Evolutionary conservation across 2,888 invertebrate genomes (phyloP).

Genomic region (Campoplex nolae): DNA sequence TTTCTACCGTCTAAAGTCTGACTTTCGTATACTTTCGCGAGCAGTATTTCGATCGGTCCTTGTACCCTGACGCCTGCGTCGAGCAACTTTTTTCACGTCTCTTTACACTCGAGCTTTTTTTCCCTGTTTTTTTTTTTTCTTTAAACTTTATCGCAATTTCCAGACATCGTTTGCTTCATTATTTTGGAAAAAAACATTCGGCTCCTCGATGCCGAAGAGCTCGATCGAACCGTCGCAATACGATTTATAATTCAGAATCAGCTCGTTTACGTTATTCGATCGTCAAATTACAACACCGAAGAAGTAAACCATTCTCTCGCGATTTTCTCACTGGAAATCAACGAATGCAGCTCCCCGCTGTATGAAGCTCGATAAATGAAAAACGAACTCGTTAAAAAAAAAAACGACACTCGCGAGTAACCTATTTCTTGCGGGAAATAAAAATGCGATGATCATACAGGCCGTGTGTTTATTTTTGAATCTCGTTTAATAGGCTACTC

Average conservation of each 20-base stretch:
- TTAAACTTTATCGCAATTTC: neutral
- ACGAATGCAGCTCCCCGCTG: neutral
- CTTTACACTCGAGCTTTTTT: neutral
- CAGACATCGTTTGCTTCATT: neutral
- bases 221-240: neutral
- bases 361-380: neutral
- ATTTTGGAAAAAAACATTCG: neutral
- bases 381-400: neutral
- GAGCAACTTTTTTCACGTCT: neutral
- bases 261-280: too few relatives aligned
- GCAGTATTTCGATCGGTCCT: conserved; percentile 7
- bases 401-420: neutral
- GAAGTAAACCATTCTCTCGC: too few relatives aligned
- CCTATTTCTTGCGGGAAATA: neutral
- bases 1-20: conserved; percentile 27
- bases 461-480: neutral
- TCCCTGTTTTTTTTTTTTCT: neutral
- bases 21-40: conserved; percentile 38
- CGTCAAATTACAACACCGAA: too few relatives aligned
- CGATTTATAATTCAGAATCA: too few relatives aligned
- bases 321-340: too few relatives aligned
- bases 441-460: neutral
- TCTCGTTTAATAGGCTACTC: neutral
- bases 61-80: neutral
- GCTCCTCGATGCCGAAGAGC: neutral